Conservation (phyloP, 2,888 invertebrate species). For the Gonocerus acuteangulatus region DNA sequence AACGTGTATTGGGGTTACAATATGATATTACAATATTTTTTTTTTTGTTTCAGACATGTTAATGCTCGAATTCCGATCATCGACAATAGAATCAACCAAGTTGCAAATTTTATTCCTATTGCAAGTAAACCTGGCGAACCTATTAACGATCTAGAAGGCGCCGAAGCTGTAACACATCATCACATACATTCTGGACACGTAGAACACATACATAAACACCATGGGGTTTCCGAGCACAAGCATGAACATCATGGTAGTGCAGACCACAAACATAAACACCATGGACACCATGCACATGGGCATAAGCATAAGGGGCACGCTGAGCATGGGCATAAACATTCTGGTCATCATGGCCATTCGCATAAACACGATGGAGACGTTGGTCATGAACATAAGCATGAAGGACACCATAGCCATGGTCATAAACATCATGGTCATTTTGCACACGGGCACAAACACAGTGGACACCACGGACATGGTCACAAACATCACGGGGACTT, state of each 20-base stretch:
- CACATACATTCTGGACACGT: slow-evolving; percentile 37
- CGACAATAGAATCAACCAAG: too few relatives aligned
- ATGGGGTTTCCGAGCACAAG: slow-evolving; percentile 37
- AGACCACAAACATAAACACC: slow-evolving; percentile 38
- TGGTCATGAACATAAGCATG: slow-evolving; percentile 39
- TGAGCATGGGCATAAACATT: slow-evolving; percentile 39
- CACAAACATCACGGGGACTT: too few relatives aligned
- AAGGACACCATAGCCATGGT: slow-evolving; percentile 36
- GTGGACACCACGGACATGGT: slow-evolving; percentile 32
- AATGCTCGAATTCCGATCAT: too few relatives aligned
- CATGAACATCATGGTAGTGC: slow-evolving; percentile 37
- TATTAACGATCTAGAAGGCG: slow-evolving; percentile 33
- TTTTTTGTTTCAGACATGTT: too few relatives aligned
- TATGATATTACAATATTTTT: too few relatives aligned
- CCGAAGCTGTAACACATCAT: slow-evolving; percentile 36
- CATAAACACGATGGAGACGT: slow-evolving; percentile 39
- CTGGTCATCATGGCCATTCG: slow-evolving; percentile 37
- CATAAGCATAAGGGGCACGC: slow-evolving; percentile 39
- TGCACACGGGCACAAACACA: slow-evolving; percentile 37
- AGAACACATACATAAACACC: slow-evolving; percentile 36
- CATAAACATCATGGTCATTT: slow-evolving; percentile 37
- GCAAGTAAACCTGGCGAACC: slow-evolving; percentile 2
- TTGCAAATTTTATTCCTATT: too few relatives aligned
- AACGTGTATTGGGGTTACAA: too few relatives aligned
- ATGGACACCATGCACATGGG: slow-evolving; percentile 37